Conservation (phyloP, 2,888 invertebrate genomes). For the Hydrotaea diabolus region DNA sequence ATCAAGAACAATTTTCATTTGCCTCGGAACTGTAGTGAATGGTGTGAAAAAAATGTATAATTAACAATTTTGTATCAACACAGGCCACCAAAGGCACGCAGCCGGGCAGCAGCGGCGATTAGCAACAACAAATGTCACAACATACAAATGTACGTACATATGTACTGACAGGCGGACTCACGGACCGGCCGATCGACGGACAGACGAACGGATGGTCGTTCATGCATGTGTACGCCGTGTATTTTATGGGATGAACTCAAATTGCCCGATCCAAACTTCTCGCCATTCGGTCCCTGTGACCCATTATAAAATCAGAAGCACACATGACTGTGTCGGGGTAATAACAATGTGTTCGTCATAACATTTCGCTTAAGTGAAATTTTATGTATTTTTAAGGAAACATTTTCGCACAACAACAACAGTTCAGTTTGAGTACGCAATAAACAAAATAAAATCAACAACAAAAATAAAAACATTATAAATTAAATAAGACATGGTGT, state of each 20-base stretch:
- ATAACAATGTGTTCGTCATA: neutral
- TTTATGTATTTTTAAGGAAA: neutral
- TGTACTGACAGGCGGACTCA: neutral
- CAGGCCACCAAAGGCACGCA: neutral
- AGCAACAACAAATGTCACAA: conserved; percentile 21
- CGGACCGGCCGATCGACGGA: neutral
- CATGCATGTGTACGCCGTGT: neutral
- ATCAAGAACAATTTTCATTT: neutral
- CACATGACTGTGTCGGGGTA: neutral
- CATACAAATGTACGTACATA: neutral
- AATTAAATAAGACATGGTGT: neutral
- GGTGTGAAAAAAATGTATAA: conserved; percentile 34
- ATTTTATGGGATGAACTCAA: neutral
- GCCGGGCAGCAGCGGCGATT: conserved; percentile 11
- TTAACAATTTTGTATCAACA: neutral
- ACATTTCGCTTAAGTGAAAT: conserved; percentile 15
- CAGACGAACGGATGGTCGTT: neutral
- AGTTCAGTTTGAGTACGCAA: neutral
- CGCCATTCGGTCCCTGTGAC: neutral
- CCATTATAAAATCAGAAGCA: neutral
- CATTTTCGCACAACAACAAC: neutral
- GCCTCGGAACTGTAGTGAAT: neutral
- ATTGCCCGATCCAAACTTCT: neutral
- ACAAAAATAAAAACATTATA: too few species aligned
- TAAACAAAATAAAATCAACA: neutral